Percentiles rank a stretch among this genome's conserved stretches.
Conservation (phyloP, 2,888 invertebrate genomes). For the Heliconius erato region DNA sequence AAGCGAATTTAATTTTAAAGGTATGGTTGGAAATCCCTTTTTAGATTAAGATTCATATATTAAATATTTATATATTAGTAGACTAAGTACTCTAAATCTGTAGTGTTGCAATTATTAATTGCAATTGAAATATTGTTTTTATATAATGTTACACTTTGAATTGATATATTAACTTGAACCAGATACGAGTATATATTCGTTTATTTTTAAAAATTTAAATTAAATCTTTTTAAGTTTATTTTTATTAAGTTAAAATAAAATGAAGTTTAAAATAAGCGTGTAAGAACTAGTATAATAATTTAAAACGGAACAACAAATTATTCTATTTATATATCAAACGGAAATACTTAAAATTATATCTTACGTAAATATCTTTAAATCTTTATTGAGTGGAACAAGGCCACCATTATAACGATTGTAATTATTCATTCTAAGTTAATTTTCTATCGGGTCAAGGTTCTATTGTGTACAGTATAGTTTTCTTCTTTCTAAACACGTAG, state of each 20-base stretch:
- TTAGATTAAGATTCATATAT: neutral
- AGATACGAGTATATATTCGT: neutral
- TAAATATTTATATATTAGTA: neutral
- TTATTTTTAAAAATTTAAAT: no score
- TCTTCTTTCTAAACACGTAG: constrained; percentile 27
- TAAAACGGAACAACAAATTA: constrained; percentile 5
- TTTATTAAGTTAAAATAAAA: neutral
- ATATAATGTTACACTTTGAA: no score
- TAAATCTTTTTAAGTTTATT: no score
- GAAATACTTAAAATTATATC: constrained; percentile 10
- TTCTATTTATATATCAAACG: constrained; percentile 24
- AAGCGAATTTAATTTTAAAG: neutral
- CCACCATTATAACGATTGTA: constrained; percentile 22
- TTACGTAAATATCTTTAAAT: constrained; percentile 20
- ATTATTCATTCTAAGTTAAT: constrained; percentile 33
- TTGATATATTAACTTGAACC: neutral
- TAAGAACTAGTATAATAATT: neutral
- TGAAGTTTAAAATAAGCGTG: neutral
- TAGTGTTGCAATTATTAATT: neutral
- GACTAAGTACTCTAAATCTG: neutral
- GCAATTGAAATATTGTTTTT: no score
- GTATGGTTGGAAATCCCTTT: constrained; percentile 31
- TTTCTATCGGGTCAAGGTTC: constrained; percentile 37
- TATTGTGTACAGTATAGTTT: constrained; percentile 29
- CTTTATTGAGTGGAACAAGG: constrained; percentile 28